phyloP scores from a whole-genome alignment of 2,888 invertebrate species.

The Chironomus tentans region DNA sequence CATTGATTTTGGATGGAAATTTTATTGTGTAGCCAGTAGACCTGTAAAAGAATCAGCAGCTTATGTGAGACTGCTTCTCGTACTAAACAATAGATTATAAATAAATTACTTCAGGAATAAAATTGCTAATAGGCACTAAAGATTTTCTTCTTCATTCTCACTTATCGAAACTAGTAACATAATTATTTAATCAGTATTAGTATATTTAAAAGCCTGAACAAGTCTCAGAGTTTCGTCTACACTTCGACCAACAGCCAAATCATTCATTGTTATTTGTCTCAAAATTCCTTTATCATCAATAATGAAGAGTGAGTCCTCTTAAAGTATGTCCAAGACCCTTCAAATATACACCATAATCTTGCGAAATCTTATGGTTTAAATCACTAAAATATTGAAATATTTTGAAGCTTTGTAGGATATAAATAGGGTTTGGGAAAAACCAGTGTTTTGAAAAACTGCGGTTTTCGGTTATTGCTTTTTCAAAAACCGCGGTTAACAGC shows the following conservation, averaged over 20 bases:
- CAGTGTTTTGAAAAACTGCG: too few relatives aligned
- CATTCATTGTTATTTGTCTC: too few relatives aligned
- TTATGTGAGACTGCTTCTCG: constrained; percentile 54
- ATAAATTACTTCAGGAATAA: constrained; percentile 2
- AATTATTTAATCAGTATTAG: constrained; percentile 55
- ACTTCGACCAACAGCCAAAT: too few relatives aligned
- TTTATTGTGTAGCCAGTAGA: constrained; percentile 85
- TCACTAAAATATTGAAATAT: constrained; percentile 85
- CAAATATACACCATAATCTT: constrained; percentile 88
- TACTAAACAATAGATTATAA: constrained; percentile 16
- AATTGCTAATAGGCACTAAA: neutral
- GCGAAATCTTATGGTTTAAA: constrained; percentile 79
- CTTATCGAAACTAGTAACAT: neutral
- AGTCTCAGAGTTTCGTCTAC: too few relatives aligned
- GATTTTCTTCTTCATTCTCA: neutral
- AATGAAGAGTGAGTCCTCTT: constrained; percentile 82
- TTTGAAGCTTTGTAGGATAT: too few relatives aligned
- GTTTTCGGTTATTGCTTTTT: too few relatives aligned
- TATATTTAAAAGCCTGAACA: constrained; percentile 87
- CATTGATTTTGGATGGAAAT: constrained; percentile 98
- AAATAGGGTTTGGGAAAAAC: too few relatives aligned
- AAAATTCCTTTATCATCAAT: too few relatives aligned
- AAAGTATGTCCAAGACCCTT: constrained; percentile 85
- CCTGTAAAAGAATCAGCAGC: constrained; percentile 59
- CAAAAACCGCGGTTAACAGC: too few relatives aligned